A percentile compares a stretch with the other conserved stretches of the same genome.
Evolutionary conservation across 2,113 vertebrate species (phyloP).

Genomic region (Apodemus sylvaticus): DNA sequence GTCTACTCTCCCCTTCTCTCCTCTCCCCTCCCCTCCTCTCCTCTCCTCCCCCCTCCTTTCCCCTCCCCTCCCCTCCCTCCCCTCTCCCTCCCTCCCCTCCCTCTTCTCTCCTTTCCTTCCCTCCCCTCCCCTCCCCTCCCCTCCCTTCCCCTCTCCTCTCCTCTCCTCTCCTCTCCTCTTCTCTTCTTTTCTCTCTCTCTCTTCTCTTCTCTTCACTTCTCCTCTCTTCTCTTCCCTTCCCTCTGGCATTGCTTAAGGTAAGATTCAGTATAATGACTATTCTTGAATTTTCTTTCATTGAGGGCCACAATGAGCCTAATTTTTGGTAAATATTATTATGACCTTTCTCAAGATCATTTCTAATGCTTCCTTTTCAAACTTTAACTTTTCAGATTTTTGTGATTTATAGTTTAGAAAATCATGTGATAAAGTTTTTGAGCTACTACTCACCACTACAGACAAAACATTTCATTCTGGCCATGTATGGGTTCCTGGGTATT

Average conservation of each 20-base stretch:
- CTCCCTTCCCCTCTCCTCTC: no score
- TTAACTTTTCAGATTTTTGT: not conserved
- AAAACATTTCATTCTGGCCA: conserved; percentile 38
- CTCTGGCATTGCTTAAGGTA: not conserved
- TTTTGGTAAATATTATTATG: not conserved
- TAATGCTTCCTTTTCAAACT: not conserved
- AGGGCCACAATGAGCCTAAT: not conserved
- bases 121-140: no score
- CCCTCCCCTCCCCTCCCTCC: no score
- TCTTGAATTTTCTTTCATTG: not conserved
- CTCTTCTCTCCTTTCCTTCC: no score
- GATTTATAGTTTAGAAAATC: not conserved
- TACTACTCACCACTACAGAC: not conserved
- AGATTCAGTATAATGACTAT: not conserved
- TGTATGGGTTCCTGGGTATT: conserved; percentile 36
- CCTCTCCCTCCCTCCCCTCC: no score
- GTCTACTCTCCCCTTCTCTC: not conserved
- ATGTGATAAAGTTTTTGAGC: not conserved
- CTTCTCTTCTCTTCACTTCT: not conserved
- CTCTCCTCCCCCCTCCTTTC: no score
- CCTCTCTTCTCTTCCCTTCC: not conserved
- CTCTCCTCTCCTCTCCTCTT: no score
- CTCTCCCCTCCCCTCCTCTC: not conserved
- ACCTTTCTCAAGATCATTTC: not conserved
- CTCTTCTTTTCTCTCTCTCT: no score